Base-by-base conservation (phyloP, 2,113 vertebrate genomes). In the Calypte anna region DNA sequence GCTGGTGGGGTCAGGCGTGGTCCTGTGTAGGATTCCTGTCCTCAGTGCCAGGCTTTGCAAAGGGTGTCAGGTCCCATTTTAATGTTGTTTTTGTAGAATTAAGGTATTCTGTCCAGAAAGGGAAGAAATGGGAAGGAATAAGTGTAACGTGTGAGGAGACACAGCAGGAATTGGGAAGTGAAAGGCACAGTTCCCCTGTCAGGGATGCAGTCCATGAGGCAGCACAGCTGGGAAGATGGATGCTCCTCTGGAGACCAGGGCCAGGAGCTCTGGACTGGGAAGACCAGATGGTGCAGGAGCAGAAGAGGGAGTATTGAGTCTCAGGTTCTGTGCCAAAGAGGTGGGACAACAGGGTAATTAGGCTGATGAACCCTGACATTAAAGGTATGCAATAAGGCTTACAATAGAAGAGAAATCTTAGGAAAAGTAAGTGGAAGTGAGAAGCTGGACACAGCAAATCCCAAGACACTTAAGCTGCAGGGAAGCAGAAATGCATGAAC, bases 221-320 rank as follows among this genome's bases (percentile, higher is more conserved):
- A 70, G 66, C 27, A 20, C 70, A 64, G 90, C 78, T 22, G 24
- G 27, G 78, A n/a, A 25, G 66, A 81, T 0, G 25, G 3, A 11
- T 0, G 8, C 23, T 70, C 30, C 88, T 95, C 88, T 38, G 76
- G 82, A 88, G 82, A 77, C 17, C 75, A 27, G 0, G 0, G 73
- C 43, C 58, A 48, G 67, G 5, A 68, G 31, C 75, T 91, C 86
- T 1, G 0, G n/a, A 2, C 40, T 30, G 72, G 66, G 63, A 50
- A 36, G 28, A 33, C 7, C 94, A 90, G 94, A 90, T 93, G 95
- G 85, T 55, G 72, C 59, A 51, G 76, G 82, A 93, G 84, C 88
- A 88, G 67, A 90, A 72, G 73, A 31, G 80, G 76, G 76, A 80
- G 46, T 31, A 12, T 3, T 9, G 36, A 85, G n/a, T 8, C 62